Conservation (phyloP, 2,888 invertebrate species). For the Dryobota labecula region DNA sequence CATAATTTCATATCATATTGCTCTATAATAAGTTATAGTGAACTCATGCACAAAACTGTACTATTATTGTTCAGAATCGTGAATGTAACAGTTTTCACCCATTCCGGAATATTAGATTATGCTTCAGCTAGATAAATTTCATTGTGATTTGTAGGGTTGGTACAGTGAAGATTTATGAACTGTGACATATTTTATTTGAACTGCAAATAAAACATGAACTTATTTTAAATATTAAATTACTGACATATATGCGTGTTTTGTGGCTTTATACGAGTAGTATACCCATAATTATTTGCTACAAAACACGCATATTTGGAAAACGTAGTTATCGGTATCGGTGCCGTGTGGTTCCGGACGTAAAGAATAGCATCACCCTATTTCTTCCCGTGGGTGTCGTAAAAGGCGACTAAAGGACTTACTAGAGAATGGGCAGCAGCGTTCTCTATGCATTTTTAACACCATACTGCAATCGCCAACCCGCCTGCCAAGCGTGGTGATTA, state of each 20-base stretch:
- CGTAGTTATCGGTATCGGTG: too few species aligned
- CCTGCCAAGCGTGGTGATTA: too few species aligned
- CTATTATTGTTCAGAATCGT: constrained; percentile 50
- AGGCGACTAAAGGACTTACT: too few species aligned
- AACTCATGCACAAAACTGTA: constrained; percentile 52
- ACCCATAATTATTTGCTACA: too few species aligned
- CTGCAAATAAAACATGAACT: constrained; percentile 2
- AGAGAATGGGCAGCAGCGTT: too few species aligned
- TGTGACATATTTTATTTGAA: background rate
- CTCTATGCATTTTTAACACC: too few species aligned
- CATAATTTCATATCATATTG: constrained; percentile 19
- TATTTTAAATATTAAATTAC: too few species aligned
- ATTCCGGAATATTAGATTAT: constrained; percentile 66
- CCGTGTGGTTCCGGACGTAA: too few species aligned
- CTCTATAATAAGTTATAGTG: constrained; percentile 17
- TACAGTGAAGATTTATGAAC: background rate
- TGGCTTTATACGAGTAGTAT: background rate
- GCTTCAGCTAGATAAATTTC: constrained; percentile 64
- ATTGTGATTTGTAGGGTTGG: constrained; percentile 65
- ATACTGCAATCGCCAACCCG: too few species aligned
- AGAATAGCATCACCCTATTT: too few species aligned
- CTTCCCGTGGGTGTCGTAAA: too few species aligned
- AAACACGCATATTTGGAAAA: too few species aligned
- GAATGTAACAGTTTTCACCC: constrained; percentile 62
- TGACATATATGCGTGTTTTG: background rate